Evolutionary conservation across 2,888 invertebrate genomes (phyloP), one percentile per base, ranked within the genome.

Genomic region (Schizotus pectinicornis): DNA sequence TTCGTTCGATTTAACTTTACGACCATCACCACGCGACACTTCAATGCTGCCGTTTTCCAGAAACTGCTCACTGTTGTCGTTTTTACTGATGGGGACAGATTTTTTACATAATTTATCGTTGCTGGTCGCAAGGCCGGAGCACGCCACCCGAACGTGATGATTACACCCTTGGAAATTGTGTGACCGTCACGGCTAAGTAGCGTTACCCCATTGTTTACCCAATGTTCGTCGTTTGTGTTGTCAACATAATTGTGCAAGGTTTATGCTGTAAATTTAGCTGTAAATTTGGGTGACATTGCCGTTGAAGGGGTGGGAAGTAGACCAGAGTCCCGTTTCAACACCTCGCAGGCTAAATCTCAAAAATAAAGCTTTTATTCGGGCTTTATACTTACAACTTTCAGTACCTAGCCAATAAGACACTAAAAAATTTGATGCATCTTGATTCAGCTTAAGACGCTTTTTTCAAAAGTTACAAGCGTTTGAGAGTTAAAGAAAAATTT

Each of bases 1-100:
- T 41, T 50, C 12, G n/a, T 12, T 38, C 13, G 11, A 45, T 31
- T 32, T 6, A 45, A 7, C 7, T 11, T 37, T 48, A 48, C 22
- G 36, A 48, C 48, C 37, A 36, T 37, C 37, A 48, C 48, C 43
- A 43, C 43, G 43, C 43, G 43, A 43, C 43, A 8, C 11, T 9
- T 43, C 33, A 11, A 5, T 32, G 1, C n/a, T 8, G 32, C 30
- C n/a, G 11, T 5, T 6, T 8, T 11, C 41, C 8, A 11, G 41
- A 41, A 41, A 41, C 7, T 39, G 22, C 11, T 35, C n/a, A 35
- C 36, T 35, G 36, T 35, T 11, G 11, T 11, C 11, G n/a, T 35
- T 35, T 11, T 35, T 11, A 35, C 11, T 9, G n/a, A 35, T 9
- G 11, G 11, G 11, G 6, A 2, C 36, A 3, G 22, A 22, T 35